Evolutionary conservation across 2,888 invertebrate genomes (phyloP).

Genomic region (Orthosia gracilis): DNA sequence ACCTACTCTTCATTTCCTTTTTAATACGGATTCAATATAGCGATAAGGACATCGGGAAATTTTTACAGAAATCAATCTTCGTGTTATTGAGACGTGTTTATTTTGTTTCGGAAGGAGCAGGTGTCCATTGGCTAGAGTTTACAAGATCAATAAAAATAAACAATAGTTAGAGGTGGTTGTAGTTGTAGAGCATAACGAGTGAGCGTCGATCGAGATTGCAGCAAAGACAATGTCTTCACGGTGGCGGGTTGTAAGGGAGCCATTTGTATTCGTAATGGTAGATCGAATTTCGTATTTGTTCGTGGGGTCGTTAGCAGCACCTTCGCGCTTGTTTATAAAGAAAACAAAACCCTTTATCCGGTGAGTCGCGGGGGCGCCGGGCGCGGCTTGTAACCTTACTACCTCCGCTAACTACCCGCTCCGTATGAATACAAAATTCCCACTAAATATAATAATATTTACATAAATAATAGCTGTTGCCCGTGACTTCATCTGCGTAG

Average conservation of each 20-base stretch:
- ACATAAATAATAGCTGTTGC: no score
- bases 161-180: constrained; percentile 71
- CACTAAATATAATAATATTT: no score
- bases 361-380: constrained; percentile 65
- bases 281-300: constrained; percentile 91
- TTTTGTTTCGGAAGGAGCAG: constrained; percentile 58
- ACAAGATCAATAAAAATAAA: constrained; percentile 72
- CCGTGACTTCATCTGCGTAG: no score
- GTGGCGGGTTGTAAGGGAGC: constrained; percentile 79
- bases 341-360: constrained; percentile 89
- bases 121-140: constrained; percentile 34
- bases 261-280: constrained; percentile 90
- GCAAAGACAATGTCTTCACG: constrained; percentile 84
- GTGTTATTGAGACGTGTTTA: constrained; percentile 65
- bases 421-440: constrained; percentile 74
- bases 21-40: constrained; percentile 82
- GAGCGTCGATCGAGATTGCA: constrained; percentile 80
- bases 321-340: constrained; percentile 90
- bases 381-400: constrained; percentile 77
- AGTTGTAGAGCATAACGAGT: constrained; percentile 71
- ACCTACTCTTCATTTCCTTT: constrained; percentile 82
- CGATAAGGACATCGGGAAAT: constrained; percentile 76
- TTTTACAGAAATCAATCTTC: constrained; percentile 71
- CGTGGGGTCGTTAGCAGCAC: constrained; percentile 90
- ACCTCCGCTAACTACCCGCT: constrained; percentile 60